phyloP scores from a whole-genome alignment of 2,113 vertebrate genomes.

The Anarrhichthys ocellatus region DNA sequence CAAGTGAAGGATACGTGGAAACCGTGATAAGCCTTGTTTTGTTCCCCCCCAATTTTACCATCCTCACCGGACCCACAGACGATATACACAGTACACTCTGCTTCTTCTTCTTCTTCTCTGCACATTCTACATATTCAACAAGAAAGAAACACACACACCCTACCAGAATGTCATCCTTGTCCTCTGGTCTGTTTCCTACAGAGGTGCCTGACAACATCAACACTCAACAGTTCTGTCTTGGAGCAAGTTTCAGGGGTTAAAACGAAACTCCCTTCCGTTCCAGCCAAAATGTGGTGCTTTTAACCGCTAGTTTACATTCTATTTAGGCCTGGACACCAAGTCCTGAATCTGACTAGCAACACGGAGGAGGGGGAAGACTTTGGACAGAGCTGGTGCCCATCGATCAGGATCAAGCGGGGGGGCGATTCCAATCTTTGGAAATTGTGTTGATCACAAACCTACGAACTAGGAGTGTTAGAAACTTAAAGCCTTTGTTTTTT shows the following conservation, averaged over 20 bases:
- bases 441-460: constrained; percentile 63
- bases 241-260: constrained; percentile 57
- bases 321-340: constrained; percentile 39
- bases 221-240: constrained; percentile 42
- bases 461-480: constrained; percentile 34
- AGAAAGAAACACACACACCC: constrained; percentile 6
- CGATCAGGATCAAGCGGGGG: constrained; percentile 35
- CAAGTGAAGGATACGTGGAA: constrained; percentile 54
- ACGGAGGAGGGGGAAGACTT: constrained; percentile 23
- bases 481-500: constrained; percentile 41
- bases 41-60: background rate
- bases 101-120: constrained; percentile 12
- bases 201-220: constrained; percentile 51
- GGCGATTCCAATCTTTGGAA: constrained; percentile 41
- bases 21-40: constrained; percentile 69
- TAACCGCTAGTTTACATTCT: constrained; percentile 72
- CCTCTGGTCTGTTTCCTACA: constrained; percentile 44
- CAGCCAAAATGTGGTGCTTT: constrained; percentile 68
- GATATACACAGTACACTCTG: constrained; percentile 28
- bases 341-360: constrained; percentile 40
- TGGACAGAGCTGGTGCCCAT: constrained; percentile 20
- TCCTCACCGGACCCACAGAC: constrained; percentile 19
- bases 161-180: constrained; percentile 15
- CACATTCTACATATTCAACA: constrained; percentile 44
- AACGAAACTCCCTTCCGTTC: constrained; percentile 27